These are phyloP conservation scores for Elgonia sp. DNA, from an alignment of 2,888 invertebrate species.

Conservation along the genomic window DNA sequence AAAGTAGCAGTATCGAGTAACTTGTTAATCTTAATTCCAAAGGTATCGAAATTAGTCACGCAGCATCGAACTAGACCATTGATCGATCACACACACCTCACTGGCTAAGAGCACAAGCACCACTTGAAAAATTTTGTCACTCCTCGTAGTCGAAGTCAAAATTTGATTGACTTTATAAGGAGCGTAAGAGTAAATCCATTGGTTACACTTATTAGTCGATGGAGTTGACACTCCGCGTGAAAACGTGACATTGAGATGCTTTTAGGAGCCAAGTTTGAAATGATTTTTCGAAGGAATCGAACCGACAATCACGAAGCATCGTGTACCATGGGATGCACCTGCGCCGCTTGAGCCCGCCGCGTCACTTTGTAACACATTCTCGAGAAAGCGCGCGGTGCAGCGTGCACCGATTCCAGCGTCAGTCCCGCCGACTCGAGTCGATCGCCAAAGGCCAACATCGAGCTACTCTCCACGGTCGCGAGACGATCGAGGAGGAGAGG, in stretches of 20 bases:
- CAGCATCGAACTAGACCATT: too few relatives aligned
- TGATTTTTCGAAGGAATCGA: background rate
- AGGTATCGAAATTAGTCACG: too few relatives aligned
- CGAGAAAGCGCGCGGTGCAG: constrained; percentile 75
- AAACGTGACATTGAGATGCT: background rate
- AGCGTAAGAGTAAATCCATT: background rate
- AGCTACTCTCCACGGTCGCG: constrained; percentile 74
- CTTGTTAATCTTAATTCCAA: too few relatives aligned
- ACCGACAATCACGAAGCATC: constrained; percentile 76
- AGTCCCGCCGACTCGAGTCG: constrained; percentile 75
- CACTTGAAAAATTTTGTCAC: background rate
- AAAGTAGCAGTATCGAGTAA: too few relatives aligned
- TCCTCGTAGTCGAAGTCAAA: background rate
- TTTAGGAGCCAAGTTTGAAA: background rate
- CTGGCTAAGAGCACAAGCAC: background rate
- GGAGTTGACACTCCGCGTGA: background rate
- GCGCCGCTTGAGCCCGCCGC: constrained; percentile 75
- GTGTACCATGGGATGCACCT: constrained; percentile 74
- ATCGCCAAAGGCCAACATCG: constrained; percentile 76
- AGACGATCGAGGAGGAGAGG: constrained; percentile 69
- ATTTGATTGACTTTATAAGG: constrained; percentile 5
- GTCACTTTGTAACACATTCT: constrained; percentile 74
- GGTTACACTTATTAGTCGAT: background rate
- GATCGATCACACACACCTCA: too few relatives aligned
- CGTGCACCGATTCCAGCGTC: constrained; percentile 76